phyloP scores from a whole-genome alignment of 2,888 invertebrate genomes.

The Drosophila borborema region DNA sequence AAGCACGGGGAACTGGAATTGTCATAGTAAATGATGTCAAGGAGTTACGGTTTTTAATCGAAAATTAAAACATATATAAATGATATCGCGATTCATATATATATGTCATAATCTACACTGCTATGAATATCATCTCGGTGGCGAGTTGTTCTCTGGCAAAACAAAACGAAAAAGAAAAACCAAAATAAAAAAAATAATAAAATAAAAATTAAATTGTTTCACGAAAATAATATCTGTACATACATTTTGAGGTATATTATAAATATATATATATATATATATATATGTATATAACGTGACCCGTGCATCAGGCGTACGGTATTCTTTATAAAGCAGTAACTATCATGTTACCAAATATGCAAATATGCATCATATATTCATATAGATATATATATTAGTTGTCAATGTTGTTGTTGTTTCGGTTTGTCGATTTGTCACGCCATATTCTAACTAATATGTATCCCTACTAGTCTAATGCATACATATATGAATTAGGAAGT shows the following conservation, averaged over 20 bases:
- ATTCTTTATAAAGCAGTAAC: slow-evolving; percentile 33
- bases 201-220: not conserved
- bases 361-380: slow-evolving; percentile 26
- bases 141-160: slow-evolving; percentile 77
- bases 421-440: slow-evolving; percentile 42
- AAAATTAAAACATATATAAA: slow-evolving; percentile 54
- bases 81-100: slow-evolving; percentile 5
- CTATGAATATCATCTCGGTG: slow-evolving; percentile 76
- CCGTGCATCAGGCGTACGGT: slow-evolving; percentile 49
- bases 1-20: slow-evolving; percentile 75
- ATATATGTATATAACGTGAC: slow-evolving; percentile 52
- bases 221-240: slow-evolving; percentile 67
- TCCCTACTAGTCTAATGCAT: slow-evolving; percentile 36
- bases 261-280: not conserved
- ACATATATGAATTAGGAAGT: slow-evolving; percentile 48
- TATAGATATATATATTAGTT: not conserved
- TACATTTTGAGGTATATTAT: slow-evolving; percentile 67
- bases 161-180: slow-evolving; percentile 23
- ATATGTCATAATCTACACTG: slow-evolving; percentile 54
- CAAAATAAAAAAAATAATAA: slow-evolving; percentile 20
- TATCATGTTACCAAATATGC: slow-evolving; percentile 31
- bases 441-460: slow-evolving; percentile 55
- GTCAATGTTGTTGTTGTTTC: not conserved
- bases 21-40: slow-evolving; percentile 50
- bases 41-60: slow-evolving; percentile 41